A percentile compares a stretch with the other conserved stretches of the same genome.
Evolutionary conservation across 2,888 invertebrate species (phyloP).

Genomic region (Drosophila multiciliata): DNA sequence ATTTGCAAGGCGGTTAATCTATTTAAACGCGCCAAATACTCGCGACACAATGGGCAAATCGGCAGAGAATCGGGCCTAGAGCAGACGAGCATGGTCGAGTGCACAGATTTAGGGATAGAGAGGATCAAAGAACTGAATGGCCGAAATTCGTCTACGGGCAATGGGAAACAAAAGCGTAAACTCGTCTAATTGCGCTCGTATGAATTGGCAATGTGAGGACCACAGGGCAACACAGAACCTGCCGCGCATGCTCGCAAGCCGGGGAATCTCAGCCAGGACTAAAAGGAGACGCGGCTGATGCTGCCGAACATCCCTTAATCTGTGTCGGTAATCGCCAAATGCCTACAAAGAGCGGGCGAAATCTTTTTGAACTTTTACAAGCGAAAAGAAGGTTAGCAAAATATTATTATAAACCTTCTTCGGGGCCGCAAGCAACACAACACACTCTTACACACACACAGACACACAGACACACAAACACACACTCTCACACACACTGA

Average conservation of each 20-base stretch:
- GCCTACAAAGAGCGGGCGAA: conserved; percentile 78
- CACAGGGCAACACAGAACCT: conserved; percentile 46
- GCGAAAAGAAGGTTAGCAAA: conserved; percentile 82
- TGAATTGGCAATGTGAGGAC: conserved; percentile 42
- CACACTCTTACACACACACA: conserved; percentile 21
- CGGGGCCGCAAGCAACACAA: conserved; percentile 66
- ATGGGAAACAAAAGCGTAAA: conserved; percentile 66
- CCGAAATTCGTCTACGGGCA: conserved; percentile 58
- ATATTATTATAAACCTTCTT: conserved; percentile 81
- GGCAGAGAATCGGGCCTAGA: conserved; percentile 25
- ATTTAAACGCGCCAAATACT: conserved; percentile 84
- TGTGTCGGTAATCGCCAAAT: conserved; percentile 83
- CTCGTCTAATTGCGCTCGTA: conserved; percentile 80
- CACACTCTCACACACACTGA: neutral
- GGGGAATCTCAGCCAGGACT: conserved; percentile 18
- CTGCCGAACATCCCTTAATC: conserved; percentile 84
- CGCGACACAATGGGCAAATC: conserved; percentile 70
- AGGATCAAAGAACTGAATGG: conserved; percentile 71
- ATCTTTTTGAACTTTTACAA: conserved; percentile 84
- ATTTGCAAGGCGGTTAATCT: conserved; percentile 85
- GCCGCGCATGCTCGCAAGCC: conserved; percentile 67
- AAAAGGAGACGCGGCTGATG: conserved; percentile 8
- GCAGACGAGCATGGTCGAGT: conserved; percentile 61
- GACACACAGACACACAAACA: neutral
- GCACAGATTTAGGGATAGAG: conserved; percentile 78